Conservation (phyloP, 2,888 invertebrate species). For the Notodonta ziczac region DNA sequence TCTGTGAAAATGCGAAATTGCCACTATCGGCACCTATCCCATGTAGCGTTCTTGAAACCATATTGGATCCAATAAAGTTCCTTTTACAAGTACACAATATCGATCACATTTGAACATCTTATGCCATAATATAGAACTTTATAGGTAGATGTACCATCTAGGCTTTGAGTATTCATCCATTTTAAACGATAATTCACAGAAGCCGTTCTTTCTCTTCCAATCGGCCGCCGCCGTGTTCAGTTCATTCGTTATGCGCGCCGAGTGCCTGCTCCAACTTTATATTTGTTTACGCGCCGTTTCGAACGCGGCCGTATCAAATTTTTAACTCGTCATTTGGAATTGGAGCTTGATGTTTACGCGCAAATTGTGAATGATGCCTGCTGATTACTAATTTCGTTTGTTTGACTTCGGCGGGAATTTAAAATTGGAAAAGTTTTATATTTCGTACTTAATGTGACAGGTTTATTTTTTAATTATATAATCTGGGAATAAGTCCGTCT, state of each 20-base stretch:
- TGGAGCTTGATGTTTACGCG: not conserved
- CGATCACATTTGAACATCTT: not conserved
- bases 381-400: constrained; percentile 5
- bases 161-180: no score
- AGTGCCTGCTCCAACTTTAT: not conserved
- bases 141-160: not conserved
- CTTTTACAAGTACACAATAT: not conserved
- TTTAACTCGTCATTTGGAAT: constrained; percentile 2
- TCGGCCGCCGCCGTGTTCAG: not conserved
- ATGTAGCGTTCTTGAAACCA: not conserved
- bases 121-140: not conserved
- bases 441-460: no score
- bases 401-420: not conserved
- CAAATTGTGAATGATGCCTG: constrained; percentile 3
- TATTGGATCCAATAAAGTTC: not conserved
- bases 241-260: not conserved
- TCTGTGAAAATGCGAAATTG: not conserved
- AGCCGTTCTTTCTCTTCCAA: no score
- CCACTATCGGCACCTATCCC: not conserved
- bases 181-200: no score
- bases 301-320: not conserved
- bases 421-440: not conserved
- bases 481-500: no score
- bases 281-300: not conserved
- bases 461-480: no score